Base-by-base conservation (phyloP, 2,113 vertebrate species). In the Lophochroa leadbeateri region DNA sequence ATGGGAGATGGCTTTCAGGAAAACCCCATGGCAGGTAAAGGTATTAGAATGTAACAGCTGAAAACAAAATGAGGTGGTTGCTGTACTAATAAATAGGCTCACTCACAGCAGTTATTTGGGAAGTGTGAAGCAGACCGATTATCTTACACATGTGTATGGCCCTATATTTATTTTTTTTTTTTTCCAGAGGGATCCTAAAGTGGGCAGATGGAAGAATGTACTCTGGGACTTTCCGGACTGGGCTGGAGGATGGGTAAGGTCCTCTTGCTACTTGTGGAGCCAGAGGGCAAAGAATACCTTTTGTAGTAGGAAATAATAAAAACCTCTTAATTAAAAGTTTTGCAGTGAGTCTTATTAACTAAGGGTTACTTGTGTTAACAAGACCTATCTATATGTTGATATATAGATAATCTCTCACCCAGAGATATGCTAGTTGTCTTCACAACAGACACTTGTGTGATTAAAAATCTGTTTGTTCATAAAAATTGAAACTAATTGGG, bases 141-240 rank as follows among this genome's bases (percentile, higher is more conserved):
- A 17, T 28, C 41, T 77, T 57, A 77, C 0, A 77, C 0, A 2
- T 1, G 3, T 72, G 10, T 47, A 23, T 69, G 94, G 67, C 31
- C 20, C 33, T n/a, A 23, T 57, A 37, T 67, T 72, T 86, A 12
- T 89, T 1, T 97, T 12, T 89, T 1, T 97, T 37, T 96, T 46
- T 47, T 97, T 97, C 20, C 96, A 99, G 99, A 88, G 99, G 99
- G 17, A 92, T 98, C 50, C 96, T 99, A 49, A 99, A 98, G 70
- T 99, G 99, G 99, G 97, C 98, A 29, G 99, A 99, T 97, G 99
- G 99, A 88, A 98, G 99, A 93, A 97, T 97, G 43, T 99, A 99
- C 97, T 98, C 98, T 1, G 99, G 99, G 37, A 97, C 97, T n/a
- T 99, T 99, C 95, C 98, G 98, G 85, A 99, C 98, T 57, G 99